phyloP scores from a whole-genome alignment of 2,113 vertebrate species.

The Calyptommatus sinebrachiatus region DNA sequence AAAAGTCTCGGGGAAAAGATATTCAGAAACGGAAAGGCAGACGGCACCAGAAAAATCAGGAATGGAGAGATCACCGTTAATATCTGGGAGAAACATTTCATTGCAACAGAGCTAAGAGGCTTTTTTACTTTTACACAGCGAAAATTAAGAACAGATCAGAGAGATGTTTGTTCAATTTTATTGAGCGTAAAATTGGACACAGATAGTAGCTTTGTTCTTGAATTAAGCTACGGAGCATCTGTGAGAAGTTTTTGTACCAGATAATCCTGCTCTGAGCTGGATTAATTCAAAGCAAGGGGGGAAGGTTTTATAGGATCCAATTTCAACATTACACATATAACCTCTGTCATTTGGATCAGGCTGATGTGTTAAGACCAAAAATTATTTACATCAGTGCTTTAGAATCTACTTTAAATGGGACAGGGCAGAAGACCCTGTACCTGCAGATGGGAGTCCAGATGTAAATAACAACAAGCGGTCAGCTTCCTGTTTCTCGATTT shows the following conservation, averaged over 20 bases:
- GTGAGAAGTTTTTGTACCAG: slow-evolving; percentile 32
- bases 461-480: no score
- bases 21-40: neutral
- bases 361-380: neutral
- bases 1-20: neutral
- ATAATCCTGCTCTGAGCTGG: slow-evolving; percentile 43
- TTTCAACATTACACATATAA: slow-evolving; percentile 3
- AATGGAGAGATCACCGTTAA: neutral
- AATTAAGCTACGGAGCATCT: neutral
- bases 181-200: slow-evolving; percentile 7
- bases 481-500: no score
- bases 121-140: neutral
- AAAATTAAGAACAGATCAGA: neutral
- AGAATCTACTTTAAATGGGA: neutral
- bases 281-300: slow-evolving; percentile 45
- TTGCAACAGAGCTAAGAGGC: neutral
- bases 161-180: neutral
- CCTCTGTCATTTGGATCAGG: neutral
- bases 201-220: neutral
- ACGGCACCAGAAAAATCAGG: neutral
- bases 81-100: neutral
- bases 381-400: neutral
- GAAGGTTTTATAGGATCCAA: slow-evolving; percentile 6
- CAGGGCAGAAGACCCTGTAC: neutral
- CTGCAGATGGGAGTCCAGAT: no score